Conservation (phyloP, 2,888 invertebrate species). For the Drosophila meridiana region DNA sequence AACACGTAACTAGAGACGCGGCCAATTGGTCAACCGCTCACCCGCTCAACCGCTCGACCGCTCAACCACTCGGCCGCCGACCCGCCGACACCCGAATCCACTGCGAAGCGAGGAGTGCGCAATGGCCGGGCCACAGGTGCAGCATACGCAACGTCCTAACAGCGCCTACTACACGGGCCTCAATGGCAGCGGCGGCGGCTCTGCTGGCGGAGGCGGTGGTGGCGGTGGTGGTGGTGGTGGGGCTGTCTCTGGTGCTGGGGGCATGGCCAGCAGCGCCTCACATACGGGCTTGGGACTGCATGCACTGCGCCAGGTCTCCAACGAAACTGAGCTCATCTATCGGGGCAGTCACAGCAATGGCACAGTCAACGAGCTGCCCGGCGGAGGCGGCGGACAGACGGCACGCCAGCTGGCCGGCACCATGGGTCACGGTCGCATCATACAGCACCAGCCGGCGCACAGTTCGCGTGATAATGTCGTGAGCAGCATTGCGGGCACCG, state of each 20-base stretch:
- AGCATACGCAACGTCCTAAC: constrained; percentile 85
- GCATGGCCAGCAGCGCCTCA: constrained; percentile 82
- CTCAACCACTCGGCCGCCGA: not conserved
- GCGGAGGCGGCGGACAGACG: constrained; percentile 37
- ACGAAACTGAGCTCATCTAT: constrained; percentile 83
- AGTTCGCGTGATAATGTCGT: constrained; percentile 62
- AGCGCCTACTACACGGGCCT: constrained; percentile 82
- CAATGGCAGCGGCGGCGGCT: constrained; percentile 68
- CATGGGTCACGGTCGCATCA: constrained; percentile 63
- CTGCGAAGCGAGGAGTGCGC: constrained; percentile 13
- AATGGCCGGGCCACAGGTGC: constrained; percentile 85
- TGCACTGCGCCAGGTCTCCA: constrained; percentile 82
- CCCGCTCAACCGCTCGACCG: not conserved
- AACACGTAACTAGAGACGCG: constrained; percentile 37
- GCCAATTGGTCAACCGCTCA: constrained; percentile 5
- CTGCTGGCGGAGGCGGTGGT: constrained; percentile 44
- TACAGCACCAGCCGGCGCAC: constrained; percentile 55
- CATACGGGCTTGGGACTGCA: constrained; percentile 82
- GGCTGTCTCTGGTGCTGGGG: constrained; percentile 61
- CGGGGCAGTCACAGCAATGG: constrained; percentile 66
- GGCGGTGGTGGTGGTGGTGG: constrained; percentile 45
- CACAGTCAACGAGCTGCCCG: constrained; percentile 28
- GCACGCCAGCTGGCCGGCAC: constrained; percentile 46
- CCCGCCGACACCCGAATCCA: constrained; percentile 1
- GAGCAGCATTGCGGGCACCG: constrained; percentile 79